Base-by-base conservation (phyloP, 53 echinoderm and acorn worm species). In the Glandiceps talaboti region DNA sequence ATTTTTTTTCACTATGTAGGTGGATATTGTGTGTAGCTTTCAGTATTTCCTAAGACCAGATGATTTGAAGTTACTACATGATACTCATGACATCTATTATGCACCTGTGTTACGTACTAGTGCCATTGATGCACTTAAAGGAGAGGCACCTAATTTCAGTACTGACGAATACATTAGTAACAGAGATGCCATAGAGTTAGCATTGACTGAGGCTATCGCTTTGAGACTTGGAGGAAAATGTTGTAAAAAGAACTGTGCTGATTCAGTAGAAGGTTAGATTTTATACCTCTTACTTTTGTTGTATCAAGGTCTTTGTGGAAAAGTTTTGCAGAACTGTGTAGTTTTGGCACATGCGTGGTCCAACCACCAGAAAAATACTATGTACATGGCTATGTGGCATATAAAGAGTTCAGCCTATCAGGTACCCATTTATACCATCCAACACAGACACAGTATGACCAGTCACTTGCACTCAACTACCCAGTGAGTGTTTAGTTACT, bases 1-100 rank as follows among this genome's bases (percentile, higher is more conserved):
- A n/a, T n/a, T n/a, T n/a, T 31, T 6, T 28, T 28, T 29, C 26
- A 14, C 6, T 20, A 1, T 74, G 26, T 73, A 91, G 92, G 92
- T 91, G 29, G 27, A 74, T 14, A 33, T 91, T 31, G 82, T 81
- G 79, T 91, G 88, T 64, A 83, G 74, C 1, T 84, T 91, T 33
- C 89, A 91, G 33, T 91, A 91, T 80, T 91, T 91, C 73, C 33
- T 91, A 14, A 83, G 92, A 28, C 77, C 81, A 1, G 92, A 91
- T 25, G 92, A 88, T 32, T 73, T 91, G 26, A 77, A 82, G 45
- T 30, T 78, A 1, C 82, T 91, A 0, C 92, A 91, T 30, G 89
- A 91, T 64, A 86, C 86, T 6, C 89, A 86, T 77, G 92, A 91
- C 45, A 32, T 91, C 0, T 74, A 80, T 31, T 91, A 91, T 79